A percentile compares a stretch with the other conserved stretches of the same genome.
phyloP scores from a whole-genome alignment of 2,797 vertebrate genomes.

The Alectoris magna region DNA sequence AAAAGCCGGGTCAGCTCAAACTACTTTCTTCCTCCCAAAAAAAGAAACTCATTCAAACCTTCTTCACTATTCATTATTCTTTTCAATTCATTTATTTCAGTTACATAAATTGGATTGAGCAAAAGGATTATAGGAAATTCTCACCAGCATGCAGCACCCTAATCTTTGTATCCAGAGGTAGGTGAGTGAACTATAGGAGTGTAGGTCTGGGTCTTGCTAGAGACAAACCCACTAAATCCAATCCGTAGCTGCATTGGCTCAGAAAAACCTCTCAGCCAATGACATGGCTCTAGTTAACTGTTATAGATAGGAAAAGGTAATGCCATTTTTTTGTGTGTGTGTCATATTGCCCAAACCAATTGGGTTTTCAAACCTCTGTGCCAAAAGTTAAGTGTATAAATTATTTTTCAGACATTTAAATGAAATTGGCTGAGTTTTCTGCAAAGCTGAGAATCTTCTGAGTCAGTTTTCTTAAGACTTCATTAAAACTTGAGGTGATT shows the following conservation, averaged over 20 bases:
- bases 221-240: not conserved
- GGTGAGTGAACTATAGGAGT: not conserved
- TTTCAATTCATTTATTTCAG: not conserved
- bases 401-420: constrained; percentile 64
- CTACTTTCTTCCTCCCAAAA: rapidly evolving
- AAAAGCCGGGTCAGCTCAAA: rapidly evolving
- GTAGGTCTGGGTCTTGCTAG: not conserved
- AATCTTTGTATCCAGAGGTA: not conserved
- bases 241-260: not conserved
- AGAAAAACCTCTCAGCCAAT: not conserved
- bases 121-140: not conserved
- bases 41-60: not conserved
- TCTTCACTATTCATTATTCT: not conserved
- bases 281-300: not conserved
- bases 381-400: constrained; percentile 61
- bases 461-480: constrained; percentile 52
- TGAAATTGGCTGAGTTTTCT: constrained; percentile 36
- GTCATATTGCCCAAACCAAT: constrained; percentile 20
- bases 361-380: constrained; percentile 50
- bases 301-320: not conserved
- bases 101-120: rapidly evolving
- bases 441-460: not conserved
- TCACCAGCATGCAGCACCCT: rapidly evolving
- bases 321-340: not conserved
- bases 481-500: constrained; percentile 54